phyloP scores from a whole-genome alignment of 2,113 vertebrate genomes.

The Limanda limanda region DNA sequence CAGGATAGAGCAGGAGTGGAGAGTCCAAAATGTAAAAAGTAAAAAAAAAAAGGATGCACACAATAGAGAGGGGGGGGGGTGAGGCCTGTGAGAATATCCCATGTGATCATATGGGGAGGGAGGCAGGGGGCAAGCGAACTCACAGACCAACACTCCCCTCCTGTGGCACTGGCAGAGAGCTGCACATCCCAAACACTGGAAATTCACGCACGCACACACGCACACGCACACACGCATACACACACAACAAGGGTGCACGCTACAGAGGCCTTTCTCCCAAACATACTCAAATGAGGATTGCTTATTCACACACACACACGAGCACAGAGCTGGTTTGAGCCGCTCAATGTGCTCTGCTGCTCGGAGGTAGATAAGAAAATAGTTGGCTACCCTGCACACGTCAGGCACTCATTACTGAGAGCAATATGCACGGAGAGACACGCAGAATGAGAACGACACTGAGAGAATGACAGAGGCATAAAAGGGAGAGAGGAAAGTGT shows the following conservation, averaged over 20 bases:
- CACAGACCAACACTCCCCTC: slow-evolving; percentile 79
- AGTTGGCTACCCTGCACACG: slow-evolving; percentile 47
- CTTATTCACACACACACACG: background rate
- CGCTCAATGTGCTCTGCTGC: slow-evolving; percentile 57
- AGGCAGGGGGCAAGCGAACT: slow-evolving; percentile 44
- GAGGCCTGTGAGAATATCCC: slow-evolving; percentile 40
- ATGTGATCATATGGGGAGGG: slow-evolving; percentile 44
- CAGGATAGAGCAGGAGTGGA: slow-evolving; percentile 1
- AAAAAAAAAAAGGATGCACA: background rate
- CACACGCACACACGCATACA: background rate
- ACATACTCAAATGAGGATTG: slow-evolving; percentile 9
- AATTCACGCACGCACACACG: background rate
- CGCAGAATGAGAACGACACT: slow-evolving; percentile 41
- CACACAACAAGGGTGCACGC: slow-evolving; percentile 10
- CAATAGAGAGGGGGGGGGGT: slow-evolving; percentile 4
- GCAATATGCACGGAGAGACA: slow-evolving; percentile 60
- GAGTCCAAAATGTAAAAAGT: background rate
- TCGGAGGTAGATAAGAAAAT: slow-evolving; percentile 72
- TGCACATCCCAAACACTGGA: slow-evolving; percentile 60
- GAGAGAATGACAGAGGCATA: slow-evolving; percentile 3
- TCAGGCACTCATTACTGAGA: slow-evolving; percentile 64
- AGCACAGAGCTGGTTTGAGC: slow-evolving; percentile 32
- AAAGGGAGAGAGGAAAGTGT: slow-evolving; percentile 14
- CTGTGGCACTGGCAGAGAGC: slow-evolving; percentile 78
- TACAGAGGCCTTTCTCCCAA: slow-evolving; percentile 2